Base-by-base conservation (phyloP, 2,113 vertebrate species). In the Marmota monax region DNA sequence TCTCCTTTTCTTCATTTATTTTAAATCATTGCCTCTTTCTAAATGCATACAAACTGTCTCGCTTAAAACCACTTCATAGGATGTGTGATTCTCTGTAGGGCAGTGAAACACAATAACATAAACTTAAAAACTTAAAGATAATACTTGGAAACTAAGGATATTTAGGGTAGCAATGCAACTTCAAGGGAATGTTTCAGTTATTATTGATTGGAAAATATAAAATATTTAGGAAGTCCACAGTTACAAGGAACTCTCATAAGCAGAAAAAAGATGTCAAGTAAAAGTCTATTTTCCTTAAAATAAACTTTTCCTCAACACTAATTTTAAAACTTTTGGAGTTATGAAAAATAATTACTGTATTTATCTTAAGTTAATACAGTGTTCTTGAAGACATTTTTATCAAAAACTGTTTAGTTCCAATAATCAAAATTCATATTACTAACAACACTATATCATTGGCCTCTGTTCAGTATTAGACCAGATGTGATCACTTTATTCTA, bases 401-500 rank as follows among this genome's bases (percentile, higher is more conserved):
- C 10, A 82, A 88, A 84, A 96, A 90, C 10, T 90, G 70, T 94
- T 92, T 67, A 96, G 73, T 73, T 97, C 94, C 98, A 89, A n/a
- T 95, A 92, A 92, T 97, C 77, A 97, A 89, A 95, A 94, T 29
- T 39, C 95, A 85, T 95, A 92, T 97, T 96, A 77, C 67, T 29
- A 79, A 27, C 34, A 95, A 84, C 96, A 80, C 90, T 97, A 85
- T 97, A 88, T 80, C 87, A 93, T 25, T 89, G 3, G 84, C 88
- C 34, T 96, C 93, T 96, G 70, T 95, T 96, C 98, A 87, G 77
- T 97, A 97, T 4, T 97, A 42, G 39, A 95, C 95, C 27, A 96
- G 97, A 97, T 94, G 70, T 78, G 65, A 69, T 95, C 93, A 96
- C 97, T 97, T 70, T 98, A 90, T 93, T 97, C 87, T 95, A 98